Conservation (phyloP, 2,888 invertebrate species). For the Eristalis arbustorum region DNA sequence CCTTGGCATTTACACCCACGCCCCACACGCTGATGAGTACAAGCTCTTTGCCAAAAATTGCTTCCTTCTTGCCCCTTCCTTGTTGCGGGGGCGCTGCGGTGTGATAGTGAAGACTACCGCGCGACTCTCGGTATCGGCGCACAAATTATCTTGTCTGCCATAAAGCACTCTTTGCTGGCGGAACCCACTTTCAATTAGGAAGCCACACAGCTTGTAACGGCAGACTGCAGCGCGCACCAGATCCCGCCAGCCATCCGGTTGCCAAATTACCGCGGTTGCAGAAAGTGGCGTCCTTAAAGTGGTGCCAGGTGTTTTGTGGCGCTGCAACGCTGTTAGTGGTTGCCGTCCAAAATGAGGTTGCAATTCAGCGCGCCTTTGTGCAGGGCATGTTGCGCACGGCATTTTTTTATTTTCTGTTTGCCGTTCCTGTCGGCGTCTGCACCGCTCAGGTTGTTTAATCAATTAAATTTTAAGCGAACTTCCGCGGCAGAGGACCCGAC, state of each 20-base stretch:
- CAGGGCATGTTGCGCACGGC: not conserved
- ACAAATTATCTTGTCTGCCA: conserved; percentile 42
- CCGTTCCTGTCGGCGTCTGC: not conserved
- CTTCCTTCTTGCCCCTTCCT: too few relatives aligned
- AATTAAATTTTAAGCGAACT: conserved; percentile 41
- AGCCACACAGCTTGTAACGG: conserved; percentile 10
- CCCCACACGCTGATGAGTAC: not conserved
- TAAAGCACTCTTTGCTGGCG: conserved; percentile 30
- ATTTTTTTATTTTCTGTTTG: not conserved
- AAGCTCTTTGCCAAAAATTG: not conserved
- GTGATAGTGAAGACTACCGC: not conserved
- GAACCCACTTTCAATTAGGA: not conserved
- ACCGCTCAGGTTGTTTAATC: not conserved
- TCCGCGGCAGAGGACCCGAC: not conserved
- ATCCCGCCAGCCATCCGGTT: conserved; percentile 3
- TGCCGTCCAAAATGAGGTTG: not conserved
- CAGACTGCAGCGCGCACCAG: not conserved
- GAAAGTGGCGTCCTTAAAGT: conserved; percentile 26
- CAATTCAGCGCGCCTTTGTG: not conserved
- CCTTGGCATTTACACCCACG: not conserved
- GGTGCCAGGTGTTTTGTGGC: conserved; percentile 53
- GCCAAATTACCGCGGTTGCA: conserved; percentile 39
- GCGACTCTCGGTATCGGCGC: conserved; percentile 14
- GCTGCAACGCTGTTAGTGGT: conserved; percentile 18
- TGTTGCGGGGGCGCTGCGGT: not conserved